A percentile compares a stretch with the other conserved stretches of the same genome.
phyloP scores from a whole-genome alignment of 2,888 invertebrate species.

The Andrena bucephala region DNA sequence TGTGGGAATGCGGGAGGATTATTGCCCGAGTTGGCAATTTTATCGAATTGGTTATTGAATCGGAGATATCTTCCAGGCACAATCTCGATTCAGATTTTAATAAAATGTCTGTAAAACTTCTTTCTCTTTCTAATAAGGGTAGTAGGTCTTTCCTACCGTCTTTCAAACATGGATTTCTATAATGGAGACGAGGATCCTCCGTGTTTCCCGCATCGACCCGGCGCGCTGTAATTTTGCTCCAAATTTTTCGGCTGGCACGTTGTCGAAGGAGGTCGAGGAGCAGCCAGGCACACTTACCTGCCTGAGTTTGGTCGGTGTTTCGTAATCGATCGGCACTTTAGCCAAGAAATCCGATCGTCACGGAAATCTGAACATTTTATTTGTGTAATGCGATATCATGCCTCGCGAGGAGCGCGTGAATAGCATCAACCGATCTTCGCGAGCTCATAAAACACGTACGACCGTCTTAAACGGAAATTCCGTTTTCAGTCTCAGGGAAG shows the following conservation, averaged over 20 bases:
- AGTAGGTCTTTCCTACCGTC: too few relatives aligned
- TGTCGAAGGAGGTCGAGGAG: conserved; percentile 8
- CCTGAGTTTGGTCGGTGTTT: not conserved
- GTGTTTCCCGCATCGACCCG: not conserved
- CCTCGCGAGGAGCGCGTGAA: not conserved
- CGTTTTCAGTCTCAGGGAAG: conserved; percentile 14
- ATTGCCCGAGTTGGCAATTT: not conserved
- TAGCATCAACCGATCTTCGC: conserved; percentile 34
- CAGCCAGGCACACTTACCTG: too few relatives aligned
- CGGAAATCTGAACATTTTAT: conserved; percentile 22
- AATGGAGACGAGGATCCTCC: too few relatives aligned
- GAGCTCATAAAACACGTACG: conserved; percentile 44
- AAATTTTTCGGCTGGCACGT: not conserved
- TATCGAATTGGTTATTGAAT: not conserved
- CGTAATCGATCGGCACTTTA: conserved; percentile 13
- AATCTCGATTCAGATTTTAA: too few relatives aligned
- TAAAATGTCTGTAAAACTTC: too few relatives aligned
- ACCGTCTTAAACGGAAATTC: conserved; percentile 56
- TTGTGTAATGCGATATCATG: conserved; percentile 1
- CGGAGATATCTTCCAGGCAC: not conserved
- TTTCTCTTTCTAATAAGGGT: too few relatives aligned
- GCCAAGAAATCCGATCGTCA: not conserved
- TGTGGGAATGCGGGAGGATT: not conserved
- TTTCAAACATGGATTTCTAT: too few relatives aligned
- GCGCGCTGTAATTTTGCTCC: not conserved